Percentiles rank a stretch among this genome's conserved stretches.
These are phyloP conservation scores for Homarus gammarus DNA, from an alignment of 2,888 invertebrate genomes.

Conservation along the genomic window DNA sequence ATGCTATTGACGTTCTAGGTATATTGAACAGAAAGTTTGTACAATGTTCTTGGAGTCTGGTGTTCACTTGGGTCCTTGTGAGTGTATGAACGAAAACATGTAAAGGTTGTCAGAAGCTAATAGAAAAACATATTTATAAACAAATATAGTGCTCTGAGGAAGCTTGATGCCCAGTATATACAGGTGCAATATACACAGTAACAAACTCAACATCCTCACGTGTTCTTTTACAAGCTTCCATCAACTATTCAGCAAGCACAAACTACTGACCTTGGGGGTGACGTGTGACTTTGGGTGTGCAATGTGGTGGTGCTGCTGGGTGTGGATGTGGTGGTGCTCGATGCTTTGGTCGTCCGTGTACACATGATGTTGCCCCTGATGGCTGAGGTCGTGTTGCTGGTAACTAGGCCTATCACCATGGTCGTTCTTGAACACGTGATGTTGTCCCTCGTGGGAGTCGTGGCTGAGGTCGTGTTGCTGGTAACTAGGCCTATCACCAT, in stretches of 20 bases:
- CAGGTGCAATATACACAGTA: neutral
- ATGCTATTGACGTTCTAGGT: too few species aligned
- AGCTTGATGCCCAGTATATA: neutral
- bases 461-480: too few species aligned
- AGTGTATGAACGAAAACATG: neutral
- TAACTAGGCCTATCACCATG: too few species aligned
- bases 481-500: too few species aligned
- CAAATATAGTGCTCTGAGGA: neutral
- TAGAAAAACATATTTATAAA: neutral
- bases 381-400: slow-evolving; percentile 15
- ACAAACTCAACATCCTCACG: neutral
- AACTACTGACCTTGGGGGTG: slow-evolving; percentile 15
- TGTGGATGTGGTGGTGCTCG: slow-evolving; percentile 13
- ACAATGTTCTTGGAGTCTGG: neutral
- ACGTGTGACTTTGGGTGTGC: neutral
- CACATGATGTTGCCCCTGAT: neutral
- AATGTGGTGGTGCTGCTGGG: slow-evolving; percentile 27
- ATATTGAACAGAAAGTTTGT: neutral
- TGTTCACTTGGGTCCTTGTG: neutral
- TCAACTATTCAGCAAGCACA: neutral
- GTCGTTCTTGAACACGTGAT: too few species aligned
- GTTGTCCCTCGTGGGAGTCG: too few species aligned
- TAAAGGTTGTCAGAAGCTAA: neutral
- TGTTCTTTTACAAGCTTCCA: neutral
- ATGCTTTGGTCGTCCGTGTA: neutral